Percentiles rank a stretch among this genome's conserved stretches.
Evolutionary conservation across 2,797 vertebrate species (phyloP).

Genomic region (Rhinogobio ventralis): DNA sequence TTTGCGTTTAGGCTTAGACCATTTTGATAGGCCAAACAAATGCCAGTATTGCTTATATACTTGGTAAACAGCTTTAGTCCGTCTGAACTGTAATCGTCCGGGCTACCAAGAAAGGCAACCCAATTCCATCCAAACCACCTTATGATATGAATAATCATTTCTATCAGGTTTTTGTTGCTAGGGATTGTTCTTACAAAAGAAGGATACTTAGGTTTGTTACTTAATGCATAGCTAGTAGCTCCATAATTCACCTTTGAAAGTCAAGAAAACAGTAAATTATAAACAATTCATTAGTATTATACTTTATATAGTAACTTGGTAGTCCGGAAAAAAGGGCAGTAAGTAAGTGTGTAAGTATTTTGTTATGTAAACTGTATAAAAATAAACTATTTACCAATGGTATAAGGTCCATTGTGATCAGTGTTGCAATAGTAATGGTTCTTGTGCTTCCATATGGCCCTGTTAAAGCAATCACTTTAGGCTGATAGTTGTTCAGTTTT

Average conservation of each 20-base stretch:
- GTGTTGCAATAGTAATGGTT: conserved; percentile 65
- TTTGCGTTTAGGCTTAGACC: conserved; percentile 36
- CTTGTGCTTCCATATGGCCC: conserved; percentile 69
- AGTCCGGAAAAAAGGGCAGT: neutral
- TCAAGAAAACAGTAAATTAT: neutral
- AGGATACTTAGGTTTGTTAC: conserved; percentile 69
- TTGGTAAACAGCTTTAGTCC: conserved; percentile 69
- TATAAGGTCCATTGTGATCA: conserved; percentile 71
- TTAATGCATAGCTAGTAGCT: conserved; percentile 66
- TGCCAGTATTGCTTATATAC: conserved; percentile 45
- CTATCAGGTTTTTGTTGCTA: conserved; percentile 74
- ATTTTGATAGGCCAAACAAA: conserved; percentile 80
- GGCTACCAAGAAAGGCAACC: conserved; percentile 79
- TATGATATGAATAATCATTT: conserved; percentile 76
- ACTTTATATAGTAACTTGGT: neutral
- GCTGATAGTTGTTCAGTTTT: conserved; percentile 1
- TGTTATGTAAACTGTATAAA: neutral
- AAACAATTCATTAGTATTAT: neutral
- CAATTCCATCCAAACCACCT: conserved; percentile 81
- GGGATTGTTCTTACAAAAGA: conserved; percentile 83
- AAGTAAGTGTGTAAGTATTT: neutral
- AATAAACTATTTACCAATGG: conserved; percentile 70
- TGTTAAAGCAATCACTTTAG: conserved; percentile 68
- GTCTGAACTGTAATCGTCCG: conserved; percentile 71
- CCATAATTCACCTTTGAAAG: conserved; percentile 75